Evolutionary conservation across 2,113 vertebrate species (phyloP).

Genomic region (Syngnathus floridae): DNA sequence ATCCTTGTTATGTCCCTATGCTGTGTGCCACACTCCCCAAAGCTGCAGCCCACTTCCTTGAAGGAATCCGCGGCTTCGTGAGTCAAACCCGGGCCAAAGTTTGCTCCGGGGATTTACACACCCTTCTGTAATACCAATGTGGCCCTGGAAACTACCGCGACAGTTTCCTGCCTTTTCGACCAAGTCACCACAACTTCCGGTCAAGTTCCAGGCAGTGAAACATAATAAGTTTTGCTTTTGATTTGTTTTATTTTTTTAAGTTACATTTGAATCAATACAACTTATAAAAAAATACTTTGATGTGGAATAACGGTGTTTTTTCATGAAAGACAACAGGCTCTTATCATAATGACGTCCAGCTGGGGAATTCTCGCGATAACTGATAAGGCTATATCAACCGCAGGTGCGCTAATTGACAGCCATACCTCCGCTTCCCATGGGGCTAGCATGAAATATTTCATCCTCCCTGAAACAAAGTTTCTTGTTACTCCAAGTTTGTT

Average conservation of each 20-base stretch:
- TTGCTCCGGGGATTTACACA: slow-evolving; percentile 35
- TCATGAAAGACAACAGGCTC: background rate
- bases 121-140: background rate
- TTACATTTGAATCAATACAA: background rate
- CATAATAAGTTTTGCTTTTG: background rate
- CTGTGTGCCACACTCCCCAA: slow-evolving; percentile 8
- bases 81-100: background rate
- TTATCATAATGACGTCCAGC: background rate
- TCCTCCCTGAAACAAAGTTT: background rate
- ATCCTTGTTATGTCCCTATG: background rate
- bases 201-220: background rate
- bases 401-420: slow-evolving; percentile 8
- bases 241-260: background rate
- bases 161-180: slow-evolving; percentile 14
- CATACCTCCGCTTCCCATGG: background rate
- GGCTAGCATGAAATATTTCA: background rate
- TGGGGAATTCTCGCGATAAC: background rate
- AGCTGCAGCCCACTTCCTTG: background rate
- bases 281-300: background rate
- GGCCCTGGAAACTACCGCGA: slow-evolving; percentile 24
- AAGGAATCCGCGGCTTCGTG: slow-evolving; percentile 13
- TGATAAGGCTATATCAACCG: background rate
- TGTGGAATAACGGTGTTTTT: background rate
- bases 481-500: background rate
- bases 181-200: background rate